Percentiles rank a stretch among this genome's conserved stretches.
Conservation (phyloP, 2,888 invertebrate species). For the Pollenia amentaria region DNA sequence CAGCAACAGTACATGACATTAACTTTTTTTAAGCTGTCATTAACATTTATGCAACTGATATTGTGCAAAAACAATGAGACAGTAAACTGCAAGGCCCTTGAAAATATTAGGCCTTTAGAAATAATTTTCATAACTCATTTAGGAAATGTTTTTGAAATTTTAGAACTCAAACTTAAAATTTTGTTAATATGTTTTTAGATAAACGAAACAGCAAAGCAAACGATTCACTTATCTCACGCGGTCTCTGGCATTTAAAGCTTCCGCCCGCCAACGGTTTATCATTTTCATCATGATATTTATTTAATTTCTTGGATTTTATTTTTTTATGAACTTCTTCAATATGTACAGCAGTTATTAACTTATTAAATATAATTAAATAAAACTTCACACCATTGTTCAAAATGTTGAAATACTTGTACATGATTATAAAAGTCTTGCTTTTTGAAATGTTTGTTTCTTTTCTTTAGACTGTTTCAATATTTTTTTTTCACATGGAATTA, state of each 20-base stretch:
- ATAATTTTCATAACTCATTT: too few species aligned
- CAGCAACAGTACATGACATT: conserved; percentile 8
- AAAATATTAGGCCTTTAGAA: neutral
- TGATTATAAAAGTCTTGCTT: conserved; percentile 13
- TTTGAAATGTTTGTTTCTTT: conserved; percentile 12
- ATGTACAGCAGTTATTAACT: conserved; percentile 49
- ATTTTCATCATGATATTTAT: neutral
- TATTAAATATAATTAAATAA: conserved; percentile 70
- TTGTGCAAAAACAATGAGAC: neutral
- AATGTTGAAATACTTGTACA: conserved; percentile 34
- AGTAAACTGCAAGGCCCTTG: neutral
- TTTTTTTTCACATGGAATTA: conserved; percentile 12
- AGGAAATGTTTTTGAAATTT: too few species aligned
- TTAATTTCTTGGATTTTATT: neutral
- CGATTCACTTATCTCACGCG: conserved; percentile 47
- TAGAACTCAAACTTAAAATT: too few species aligned
- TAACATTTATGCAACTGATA: conserved; percentile 31
- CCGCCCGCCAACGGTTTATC: conserved; percentile 35
- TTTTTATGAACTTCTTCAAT: neutral
- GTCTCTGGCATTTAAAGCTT: conserved; percentile 51
- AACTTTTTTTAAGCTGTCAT: conserved; percentile 25
- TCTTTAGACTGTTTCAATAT: neutral
- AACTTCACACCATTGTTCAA: conserved; percentile 71
- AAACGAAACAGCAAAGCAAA: neutral
- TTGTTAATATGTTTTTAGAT: neutral